A percentile compares a stretch with the other conserved stretches of the same genome.
Evolutionary conservation across 2,888 invertebrate species (phyloP).

Genomic region (Pantelozetes paolii): DNA sequence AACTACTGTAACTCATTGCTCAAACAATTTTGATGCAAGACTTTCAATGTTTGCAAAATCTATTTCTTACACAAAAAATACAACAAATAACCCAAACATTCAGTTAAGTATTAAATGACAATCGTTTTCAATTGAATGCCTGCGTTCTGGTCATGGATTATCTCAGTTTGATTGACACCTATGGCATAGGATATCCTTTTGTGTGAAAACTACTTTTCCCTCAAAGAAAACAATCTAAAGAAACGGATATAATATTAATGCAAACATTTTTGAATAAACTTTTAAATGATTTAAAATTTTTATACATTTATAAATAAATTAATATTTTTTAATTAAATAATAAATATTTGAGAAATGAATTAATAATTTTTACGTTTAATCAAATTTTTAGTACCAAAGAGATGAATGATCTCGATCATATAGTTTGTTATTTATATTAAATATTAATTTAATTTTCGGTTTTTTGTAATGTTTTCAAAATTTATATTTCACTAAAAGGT

Average conservation of each 20-base stretch:
- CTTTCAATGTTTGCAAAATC: neutral
- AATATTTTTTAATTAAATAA: no score
- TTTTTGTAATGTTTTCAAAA: no score
- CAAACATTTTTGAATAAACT: no score
- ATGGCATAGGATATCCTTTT: neutral
- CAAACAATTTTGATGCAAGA: slow-evolving; percentile 4
- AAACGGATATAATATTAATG: no score
- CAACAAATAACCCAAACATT: neutral
- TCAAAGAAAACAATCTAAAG: neutral
- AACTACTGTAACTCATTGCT: neutral
- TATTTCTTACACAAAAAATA: neutral
- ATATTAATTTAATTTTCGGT: slow-evolving; percentile 7
- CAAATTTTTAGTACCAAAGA: slow-evolving; percentile 23
- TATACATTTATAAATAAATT: no score
- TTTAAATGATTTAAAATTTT: no score
- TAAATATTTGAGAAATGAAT: no score
- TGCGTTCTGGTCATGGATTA: slow-evolving; percentile 15
- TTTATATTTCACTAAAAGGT: no score
- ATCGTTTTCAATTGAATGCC: neutral
- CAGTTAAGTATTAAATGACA: neutral
- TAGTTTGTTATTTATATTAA: neutral
- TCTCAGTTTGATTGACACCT: neutral
- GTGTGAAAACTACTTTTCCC: neutral
- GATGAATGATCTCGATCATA: slow-evolving; percentile 23
- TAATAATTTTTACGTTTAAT: neutral